Conservation (phyloP, 2,888 invertebrate genomes). For the Amblyteles armatorius region DNA sequence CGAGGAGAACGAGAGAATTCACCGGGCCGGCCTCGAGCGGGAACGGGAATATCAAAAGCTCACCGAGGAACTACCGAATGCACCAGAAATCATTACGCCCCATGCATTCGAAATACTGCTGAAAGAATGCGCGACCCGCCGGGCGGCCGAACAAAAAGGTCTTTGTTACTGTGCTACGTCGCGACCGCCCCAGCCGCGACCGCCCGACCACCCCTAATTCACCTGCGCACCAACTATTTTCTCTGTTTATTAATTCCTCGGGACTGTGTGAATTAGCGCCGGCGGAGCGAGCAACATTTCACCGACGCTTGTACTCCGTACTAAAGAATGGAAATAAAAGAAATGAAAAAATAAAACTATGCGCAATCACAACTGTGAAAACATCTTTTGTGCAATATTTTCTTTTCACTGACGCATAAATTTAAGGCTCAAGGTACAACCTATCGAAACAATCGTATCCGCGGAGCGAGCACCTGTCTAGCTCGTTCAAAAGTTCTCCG, state of each 20-base stretch:
- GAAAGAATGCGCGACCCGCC: slow-evolving; percentile 72
- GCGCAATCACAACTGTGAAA: slow-evolving; percentile 43
- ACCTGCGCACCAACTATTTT: slow-evolving; percentile 58
- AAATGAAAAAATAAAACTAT: slow-evolving; percentile 52
- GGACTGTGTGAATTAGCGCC: slow-evolving; percentile 49
- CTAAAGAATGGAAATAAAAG: slow-evolving; percentile 35
- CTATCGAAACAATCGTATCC: slow-evolving; percentile 49
- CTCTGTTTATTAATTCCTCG: slow-evolving; percentile 61
- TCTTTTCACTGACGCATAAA: slow-evolving; percentile 51
- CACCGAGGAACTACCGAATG: slow-evolving; percentile 71
- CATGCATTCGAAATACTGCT: slow-evolving; percentile 75
- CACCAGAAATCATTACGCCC: slow-evolving; percentile 75
- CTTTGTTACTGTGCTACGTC: slow-evolving; percentile 71
- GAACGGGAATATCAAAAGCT: slow-evolving; percentile 73
- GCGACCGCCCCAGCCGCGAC: slow-evolving; percentile 34
- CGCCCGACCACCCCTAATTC: slow-evolving; percentile 55
- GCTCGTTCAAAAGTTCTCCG: slow-evolving; percentile 38
- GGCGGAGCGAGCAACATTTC: slow-evolving; percentile 48
- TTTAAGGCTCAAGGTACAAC: slow-evolving; percentile 44
- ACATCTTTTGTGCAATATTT: slow-evolving; percentile 45
- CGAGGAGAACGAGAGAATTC: slow-evolving; percentile 65
- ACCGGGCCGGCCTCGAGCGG: slow-evolving; percentile 59
- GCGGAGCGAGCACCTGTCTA: slow-evolving; percentile 25
- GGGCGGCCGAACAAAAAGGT: slow-evolving; percentile 71
- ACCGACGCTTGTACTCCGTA: slow-evolving; percentile 14